Conservation (phyloP, 2,888 invertebrate genomes). For the Syrista parreyssii region DNA sequence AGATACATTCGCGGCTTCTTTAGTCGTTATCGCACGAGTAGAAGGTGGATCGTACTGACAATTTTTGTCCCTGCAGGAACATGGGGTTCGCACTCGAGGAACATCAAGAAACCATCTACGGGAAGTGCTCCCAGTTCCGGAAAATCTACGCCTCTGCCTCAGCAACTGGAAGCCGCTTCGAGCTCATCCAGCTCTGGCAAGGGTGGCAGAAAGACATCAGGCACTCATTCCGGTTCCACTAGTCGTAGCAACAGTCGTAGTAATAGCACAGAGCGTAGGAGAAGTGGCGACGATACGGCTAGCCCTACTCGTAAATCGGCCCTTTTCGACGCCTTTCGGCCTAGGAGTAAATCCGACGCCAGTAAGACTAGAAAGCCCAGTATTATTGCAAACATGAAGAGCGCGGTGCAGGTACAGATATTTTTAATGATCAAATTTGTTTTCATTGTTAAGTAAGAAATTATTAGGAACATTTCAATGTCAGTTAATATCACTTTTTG, state of each 20-base stretch:
- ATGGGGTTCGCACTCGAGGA: conserved; percentile 59
- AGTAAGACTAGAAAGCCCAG: conserved; percentile 72
- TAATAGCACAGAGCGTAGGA: conserved; percentile 58
- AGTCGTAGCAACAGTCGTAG: conserved; percentile 60
- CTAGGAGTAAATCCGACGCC: conserved; percentile 82
- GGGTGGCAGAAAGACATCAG: conserved; percentile 52
- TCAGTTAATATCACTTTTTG: conserved; percentile 15
- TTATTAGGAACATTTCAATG: background rate
- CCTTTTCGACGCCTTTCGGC: conserved; percentile 84
- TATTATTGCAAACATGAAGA: conserved; percentile 88
- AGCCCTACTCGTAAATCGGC: conserved; percentile 80
- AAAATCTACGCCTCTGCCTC: conserved; percentile 58
- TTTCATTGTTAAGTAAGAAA: background rate
- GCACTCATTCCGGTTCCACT: conserved; percentile 65
- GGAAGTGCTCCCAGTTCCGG: conserved; percentile 59
- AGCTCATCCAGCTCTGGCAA: conserved; percentile 52
- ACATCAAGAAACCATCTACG: conserved; percentile 51
- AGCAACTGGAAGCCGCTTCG: conserved; percentile 47
- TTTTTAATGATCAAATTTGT: background rate
- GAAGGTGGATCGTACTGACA: background rate
- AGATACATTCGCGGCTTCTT: background rate
- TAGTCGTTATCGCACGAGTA: background rate
- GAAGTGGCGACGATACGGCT: conserved; percentile 69
- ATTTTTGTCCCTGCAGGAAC: conserved; percentile 45
- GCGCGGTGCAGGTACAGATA: conserved; percentile 78